Evolutionary conservation across 2,888 invertebrate genomes (phyloP), one percentile per base, ranked within the genome.

Genomic region (Argyresthia goedartella): DNA sequence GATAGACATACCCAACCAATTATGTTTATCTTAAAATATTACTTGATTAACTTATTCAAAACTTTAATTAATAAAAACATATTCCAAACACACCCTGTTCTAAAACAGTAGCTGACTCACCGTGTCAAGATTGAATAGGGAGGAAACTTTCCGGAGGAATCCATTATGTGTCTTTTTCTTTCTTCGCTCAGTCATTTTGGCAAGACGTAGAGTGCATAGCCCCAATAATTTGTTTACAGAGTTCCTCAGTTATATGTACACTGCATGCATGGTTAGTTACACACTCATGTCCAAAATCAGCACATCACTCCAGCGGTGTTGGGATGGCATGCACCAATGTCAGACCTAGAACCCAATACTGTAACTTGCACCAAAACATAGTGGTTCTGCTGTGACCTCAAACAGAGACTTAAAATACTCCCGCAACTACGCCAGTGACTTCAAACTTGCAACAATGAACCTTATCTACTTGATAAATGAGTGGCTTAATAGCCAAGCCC

Each of bases 71-170:
- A 25, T 25, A 25, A 25, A 25, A 4, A 25, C 25, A 25, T 25
- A 25, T 25, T 25, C 25, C 25, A 25, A 25, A 25, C 25, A 25
- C 6, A 25, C 25, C 6, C 25, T 25, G 25, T 25, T 25, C 25
- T 25, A 25, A 44, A 16, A 44, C 44, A 44, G 51, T 60, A 56
- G 67, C 74, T 73, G 69, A 85, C 87, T 94, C 89, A 94, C 93
- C 92, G 90, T 91, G 75, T 95, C 94, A 84, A 95, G 90, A 88
- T 94, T 94, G 88, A 95, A 95, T 66, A 95, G 89, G 63, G 93
- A 93, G 65, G 95, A 95, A 65, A 95, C 95, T 89, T 95, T 95
- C 88, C 94, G 94, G 77, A 95, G 92, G 81, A 95, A 94, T 80
- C 93, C 91, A 87, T 87, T 84, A 78, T 85, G 87, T 57, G 84